Evolutionary conservation across 2,888 invertebrate genomes (phyloP), one percentile per base, ranked within the genome.

Genomic region (Sericinus montela): DNA sequence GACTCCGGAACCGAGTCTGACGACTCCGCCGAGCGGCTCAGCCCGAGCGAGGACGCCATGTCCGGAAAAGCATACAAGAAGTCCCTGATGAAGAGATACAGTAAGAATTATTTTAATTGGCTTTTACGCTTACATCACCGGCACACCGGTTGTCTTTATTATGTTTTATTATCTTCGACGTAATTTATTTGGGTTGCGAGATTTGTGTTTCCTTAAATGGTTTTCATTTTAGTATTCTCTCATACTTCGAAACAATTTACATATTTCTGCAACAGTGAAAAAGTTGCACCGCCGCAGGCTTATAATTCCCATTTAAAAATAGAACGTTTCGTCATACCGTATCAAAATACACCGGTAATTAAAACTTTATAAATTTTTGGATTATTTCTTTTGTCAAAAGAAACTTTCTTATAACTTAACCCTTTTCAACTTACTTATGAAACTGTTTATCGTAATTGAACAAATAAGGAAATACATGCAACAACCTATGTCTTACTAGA

Each of bases 51-150:
- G 43, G 90, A 87, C 36, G 73, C 79, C 59, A 70, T 75, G 63
- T 73, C 76, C 55, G 90, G 90, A 56, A 89, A 89, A 64, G 94
- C 96, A 41, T 97, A 96, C 91, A 97, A 97, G 91, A 97, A 97
- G 84, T 95, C 94, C 71, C 92, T 97, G 69, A 97, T 97, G 93
- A 95, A 95, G 89, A 91, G 97, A 92, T 97, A 96, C 90, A 93
- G 97, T 97, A 94, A 97, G 97, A 95, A 51, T 41, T 42, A 45
- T 50, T 19, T 39, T 38, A 19, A 44, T 44, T 44, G 41, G 40
- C 41, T 35, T 25, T 32, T 32, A 11, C 11, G 3, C 6, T 11
- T 11, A 32, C 11, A 11, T 25, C 8, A 25, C 8, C 8, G 8
- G 19, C 19, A 19, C 19, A 19, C 5, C 19, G 19, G 19, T 19